Evolutionary conservation across 2,113 vertebrate genomes (phyloP).

Genomic region (Sander vitreus): DNA sequence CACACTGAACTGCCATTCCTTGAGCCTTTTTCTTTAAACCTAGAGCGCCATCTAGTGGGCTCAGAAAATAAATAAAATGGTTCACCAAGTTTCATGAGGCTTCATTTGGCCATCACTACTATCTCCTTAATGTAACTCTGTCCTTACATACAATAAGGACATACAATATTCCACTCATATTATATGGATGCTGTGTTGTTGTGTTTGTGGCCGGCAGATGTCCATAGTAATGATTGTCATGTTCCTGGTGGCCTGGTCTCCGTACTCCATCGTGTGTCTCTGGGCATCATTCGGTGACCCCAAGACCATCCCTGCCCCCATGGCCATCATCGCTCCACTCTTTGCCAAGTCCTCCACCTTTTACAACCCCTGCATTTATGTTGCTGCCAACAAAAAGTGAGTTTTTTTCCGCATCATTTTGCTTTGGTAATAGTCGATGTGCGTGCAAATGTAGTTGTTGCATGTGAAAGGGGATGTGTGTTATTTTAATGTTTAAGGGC

Average conservation of each 20-base stretch:
- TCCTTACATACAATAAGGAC: too few species aligned
- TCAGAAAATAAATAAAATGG: too few species aligned
- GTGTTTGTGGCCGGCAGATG: constrained; percentile 86
- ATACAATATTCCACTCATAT: neutral
- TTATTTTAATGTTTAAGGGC: neutral
- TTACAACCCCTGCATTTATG: constrained; percentile 98
- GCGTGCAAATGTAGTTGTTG: neutral
- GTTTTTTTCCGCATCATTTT: constrained; percentile 43
- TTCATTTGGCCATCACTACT: too few species aligned
- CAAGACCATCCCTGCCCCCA: constrained; percentile 89
- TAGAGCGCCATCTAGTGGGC: too few species aligned
- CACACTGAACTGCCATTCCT: too few species aligned
- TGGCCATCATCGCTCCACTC: constrained; percentile 97
- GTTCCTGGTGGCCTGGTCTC: constrained; percentile 98
- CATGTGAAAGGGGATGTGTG: neutral
- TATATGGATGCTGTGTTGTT: neutral
- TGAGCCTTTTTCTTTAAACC: too few species aligned
- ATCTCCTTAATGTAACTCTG: neutral
- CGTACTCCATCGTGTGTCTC: constrained; percentile 95
- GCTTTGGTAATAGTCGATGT: neutral
- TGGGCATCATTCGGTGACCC: constrained; percentile 97
- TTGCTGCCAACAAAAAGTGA: constrained; percentile 96
- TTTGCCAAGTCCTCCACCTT: constrained; percentile 99
- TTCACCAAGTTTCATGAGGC: too few species aligned
- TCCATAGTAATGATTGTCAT: constrained; percentile 96